Conservation (phyloP, 2,797 vertebrate species). For the Lutra lutra region DNA sequence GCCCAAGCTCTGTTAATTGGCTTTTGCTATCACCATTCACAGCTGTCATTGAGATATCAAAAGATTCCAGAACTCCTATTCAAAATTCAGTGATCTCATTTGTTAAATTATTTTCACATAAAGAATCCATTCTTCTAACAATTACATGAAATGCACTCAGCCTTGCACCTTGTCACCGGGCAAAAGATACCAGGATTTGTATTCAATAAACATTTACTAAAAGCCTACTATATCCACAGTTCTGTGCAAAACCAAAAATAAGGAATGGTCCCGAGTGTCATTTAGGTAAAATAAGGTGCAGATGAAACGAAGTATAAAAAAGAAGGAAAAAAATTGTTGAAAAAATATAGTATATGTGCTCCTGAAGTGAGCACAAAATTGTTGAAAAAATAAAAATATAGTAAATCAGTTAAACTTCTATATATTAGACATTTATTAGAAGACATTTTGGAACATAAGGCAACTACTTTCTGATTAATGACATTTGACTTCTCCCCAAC, state of each 20-base stretch:
- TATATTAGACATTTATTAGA: background rate
- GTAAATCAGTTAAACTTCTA: background rate
- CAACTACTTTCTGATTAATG: background rate
- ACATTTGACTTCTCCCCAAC: background rate
- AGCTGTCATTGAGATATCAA: background rate
- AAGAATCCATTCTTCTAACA: background rate
- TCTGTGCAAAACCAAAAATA: background rate
- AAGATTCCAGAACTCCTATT: background rate
- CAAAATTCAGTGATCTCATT: background rate
- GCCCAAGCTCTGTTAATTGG: background rate
- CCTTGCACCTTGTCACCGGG: background rate
- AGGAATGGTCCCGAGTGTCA: background rate
- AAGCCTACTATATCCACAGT: background rate
- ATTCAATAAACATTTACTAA: background rate
- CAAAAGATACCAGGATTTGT: background rate
- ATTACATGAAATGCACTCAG: background rate
- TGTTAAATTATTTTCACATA: background rate
- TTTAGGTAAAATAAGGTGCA: background rate
- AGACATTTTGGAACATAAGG: background rate
- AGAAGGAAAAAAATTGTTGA: background rate
- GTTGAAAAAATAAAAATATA: background rate
- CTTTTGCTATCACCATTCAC: background rate
- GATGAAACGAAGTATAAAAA: background rate
- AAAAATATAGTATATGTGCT: too few species aligned
- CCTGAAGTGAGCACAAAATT: too few species aligned